Percentiles rank a stretch among this genome's conserved stretches.
Evolutionary conservation across 2,113 vertebrate genomes (phyloP).

Genomic region (Lynx canadensis): DNA sequence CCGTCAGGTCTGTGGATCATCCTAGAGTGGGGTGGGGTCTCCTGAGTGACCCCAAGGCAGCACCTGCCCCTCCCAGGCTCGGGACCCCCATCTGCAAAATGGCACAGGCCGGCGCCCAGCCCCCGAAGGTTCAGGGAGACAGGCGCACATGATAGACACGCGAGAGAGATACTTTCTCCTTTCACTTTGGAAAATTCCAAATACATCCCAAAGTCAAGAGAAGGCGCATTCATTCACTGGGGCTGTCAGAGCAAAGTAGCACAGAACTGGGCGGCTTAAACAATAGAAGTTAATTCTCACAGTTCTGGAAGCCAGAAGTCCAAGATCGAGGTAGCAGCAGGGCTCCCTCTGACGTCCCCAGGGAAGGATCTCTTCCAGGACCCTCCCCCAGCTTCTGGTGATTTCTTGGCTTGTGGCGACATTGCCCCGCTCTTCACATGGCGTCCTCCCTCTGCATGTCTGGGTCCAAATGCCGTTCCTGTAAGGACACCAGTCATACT

Average conservation of each 20-base stretch:
- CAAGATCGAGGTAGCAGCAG: neutral
- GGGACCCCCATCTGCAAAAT: neutral
- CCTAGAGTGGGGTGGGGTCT: neutral
- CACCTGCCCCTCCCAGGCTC: neutral
- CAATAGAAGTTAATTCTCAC: neutral
- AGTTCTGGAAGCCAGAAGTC: neutral
- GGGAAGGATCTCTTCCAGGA: neutral
- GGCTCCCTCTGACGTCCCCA: neutral
- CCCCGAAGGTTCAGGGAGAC: neutral
- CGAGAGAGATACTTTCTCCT: neutral
- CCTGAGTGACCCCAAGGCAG: neutral
- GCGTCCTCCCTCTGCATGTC: neutral
- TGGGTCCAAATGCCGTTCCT: neutral
- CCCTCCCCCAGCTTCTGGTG: neutral
- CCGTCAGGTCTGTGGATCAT: neutral
- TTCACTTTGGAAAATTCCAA: neutral
- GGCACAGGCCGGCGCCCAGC: neutral
- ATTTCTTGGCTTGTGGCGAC: neutral
- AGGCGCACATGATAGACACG: neutral
- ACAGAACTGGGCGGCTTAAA: neutral
- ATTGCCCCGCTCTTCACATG: neutral
- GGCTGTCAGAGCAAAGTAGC: neutral
- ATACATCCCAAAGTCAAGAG: neutral
- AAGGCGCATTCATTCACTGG: neutral
- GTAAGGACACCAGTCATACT: neutral